Conservation (phyloP, 2,888 invertebrate genomes). For the Elmis aenea region DNA sequence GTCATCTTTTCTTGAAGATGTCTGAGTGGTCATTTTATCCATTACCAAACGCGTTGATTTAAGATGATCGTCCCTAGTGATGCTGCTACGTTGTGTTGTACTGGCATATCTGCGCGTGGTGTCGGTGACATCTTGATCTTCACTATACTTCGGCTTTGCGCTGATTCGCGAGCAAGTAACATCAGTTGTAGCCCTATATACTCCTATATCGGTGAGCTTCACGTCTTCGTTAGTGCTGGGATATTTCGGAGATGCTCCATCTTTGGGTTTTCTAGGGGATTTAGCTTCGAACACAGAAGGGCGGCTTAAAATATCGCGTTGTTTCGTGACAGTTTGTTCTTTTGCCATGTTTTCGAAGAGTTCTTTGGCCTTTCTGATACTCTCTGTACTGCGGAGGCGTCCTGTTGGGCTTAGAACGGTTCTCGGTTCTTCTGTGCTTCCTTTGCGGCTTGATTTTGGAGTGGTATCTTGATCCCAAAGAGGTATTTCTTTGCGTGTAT, state of each 20-base stretch:
- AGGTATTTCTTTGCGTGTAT: constrained; percentile 17
- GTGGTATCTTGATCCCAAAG: constrained; percentile 28
- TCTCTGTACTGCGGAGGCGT: constrained; percentile 54
- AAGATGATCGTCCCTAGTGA: constrained; percentile 14
- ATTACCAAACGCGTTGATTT: constrained; percentile 26
- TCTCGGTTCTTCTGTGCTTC: constrained; percentile 31
- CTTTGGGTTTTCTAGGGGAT: constrained; percentile 20
- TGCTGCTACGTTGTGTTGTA: constrained; percentile 1
- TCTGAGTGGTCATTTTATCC: constrained; percentile 21
- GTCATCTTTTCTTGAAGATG: constrained; percentile 7
- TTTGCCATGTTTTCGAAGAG: constrained; percentile 61
- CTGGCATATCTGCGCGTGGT: background rate
- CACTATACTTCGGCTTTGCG: constrained; percentile 12
- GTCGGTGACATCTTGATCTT: constrained; percentile 16
- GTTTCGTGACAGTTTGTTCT: constrained; percentile 36
- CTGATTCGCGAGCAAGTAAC: constrained; percentile 2
- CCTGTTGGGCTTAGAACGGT: constrained; percentile 35
- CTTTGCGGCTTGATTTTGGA: constrained; percentile 36
- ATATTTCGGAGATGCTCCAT: constrained; percentile 5
- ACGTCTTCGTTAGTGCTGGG: constrained; percentile 29
- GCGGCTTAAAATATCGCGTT: constrained; percentile 49
- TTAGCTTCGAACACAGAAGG: constrained; percentile 49
- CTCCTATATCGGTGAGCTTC: constrained; percentile 51
- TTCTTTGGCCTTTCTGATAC: constrained; percentile 66
- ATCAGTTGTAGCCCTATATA: constrained; percentile 35